These are phyloP conservation scores for Drosophila parvula DNA, from an alignment of 1,140 invertebrate species.

Conservation along the genomic window DNA sequence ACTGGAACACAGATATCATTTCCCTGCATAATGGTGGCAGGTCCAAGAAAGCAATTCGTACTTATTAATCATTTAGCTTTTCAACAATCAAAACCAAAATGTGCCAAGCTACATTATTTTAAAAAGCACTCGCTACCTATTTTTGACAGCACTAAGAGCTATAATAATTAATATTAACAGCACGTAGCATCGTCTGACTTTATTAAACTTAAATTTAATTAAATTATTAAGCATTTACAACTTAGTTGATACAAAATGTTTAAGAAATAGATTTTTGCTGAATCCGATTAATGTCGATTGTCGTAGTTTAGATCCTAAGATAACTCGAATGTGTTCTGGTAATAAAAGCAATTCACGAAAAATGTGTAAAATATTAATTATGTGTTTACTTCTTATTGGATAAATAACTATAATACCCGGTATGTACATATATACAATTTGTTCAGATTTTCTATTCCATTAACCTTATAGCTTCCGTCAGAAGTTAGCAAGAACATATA, in stretches of 20 bases:
- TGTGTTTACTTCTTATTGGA: not conserved
- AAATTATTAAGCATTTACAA: constrained; percentile 38
- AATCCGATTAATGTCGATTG: constrained; percentile 29
- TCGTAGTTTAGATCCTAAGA: constrained; percentile 29
- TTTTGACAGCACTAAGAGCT: constrained; percentile 29
- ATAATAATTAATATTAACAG: constrained; percentile 24
- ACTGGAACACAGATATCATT: constrained; percentile 10
- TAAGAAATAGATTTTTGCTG: constrained; percentile 35
- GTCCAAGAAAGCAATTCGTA: constrained; percentile 17
- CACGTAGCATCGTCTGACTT: constrained; percentile 23
- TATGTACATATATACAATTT: not conserved
- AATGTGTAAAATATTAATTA: constrained; percentile 6
- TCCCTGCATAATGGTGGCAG: constrained; percentile 30
- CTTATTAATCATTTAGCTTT: constrained; percentile 34
- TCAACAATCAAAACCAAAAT: constrained; percentile 50
- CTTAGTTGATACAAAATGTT: constrained; percentile 40
- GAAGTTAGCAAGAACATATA: too few relatives aligned
- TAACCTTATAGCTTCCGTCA: too few relatives aligned
- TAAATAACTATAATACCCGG: not conserved
- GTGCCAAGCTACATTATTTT: constrained; percentile 61
- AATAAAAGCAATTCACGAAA: constrained; percentile 28
- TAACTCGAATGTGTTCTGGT: constrained; percentile 24
- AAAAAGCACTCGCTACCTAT: constrained; percentile 43
- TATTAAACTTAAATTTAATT: constrained; percentile 13
- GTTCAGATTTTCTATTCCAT: not conserved